These are phyloP conservation scores for Onychostoma macrolepis DNA, from an alignment of 2,113 vertebrate species.

Conservation along the genomic window DNA sequence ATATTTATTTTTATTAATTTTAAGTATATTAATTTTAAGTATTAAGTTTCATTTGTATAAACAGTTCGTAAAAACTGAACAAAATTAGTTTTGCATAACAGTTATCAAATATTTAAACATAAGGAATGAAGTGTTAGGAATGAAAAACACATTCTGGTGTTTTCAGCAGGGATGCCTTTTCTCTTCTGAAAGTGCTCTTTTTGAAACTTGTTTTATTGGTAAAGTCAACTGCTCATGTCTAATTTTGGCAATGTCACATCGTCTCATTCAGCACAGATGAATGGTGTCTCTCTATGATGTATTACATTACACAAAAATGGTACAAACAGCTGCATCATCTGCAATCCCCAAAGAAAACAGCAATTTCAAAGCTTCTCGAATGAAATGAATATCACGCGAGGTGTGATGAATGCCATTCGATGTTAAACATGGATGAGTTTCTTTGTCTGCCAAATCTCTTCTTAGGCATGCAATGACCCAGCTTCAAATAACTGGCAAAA, in stretches of 20 bases:
- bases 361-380: background rate
- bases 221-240: background rate
- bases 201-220: background rate
- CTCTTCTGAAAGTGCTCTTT: background rate
- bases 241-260: background rate
- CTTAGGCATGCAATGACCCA: constrained; percentile 22
- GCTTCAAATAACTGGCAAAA: constrained; percentile 35
- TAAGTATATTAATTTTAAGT: too few species aligned
- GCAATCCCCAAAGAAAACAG: background rate
- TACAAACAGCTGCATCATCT: background rate
- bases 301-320: background rate
- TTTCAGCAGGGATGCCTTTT: background rate
- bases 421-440: constrained; percentile 27
- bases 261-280: background rate
- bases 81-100: background rate
- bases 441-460: constrained; percentile 23
- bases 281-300: background rate
- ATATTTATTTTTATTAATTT: too few species aligned
- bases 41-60: too few species aligned
- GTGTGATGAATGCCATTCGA: constrained; percentile 50
- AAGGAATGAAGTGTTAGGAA: background rate
- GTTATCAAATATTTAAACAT: background rate
- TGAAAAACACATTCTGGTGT: background rate
- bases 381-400: constrained; percentile 23
- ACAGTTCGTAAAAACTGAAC: too few species aligned